A percentile compares a stretch with the other conserved stretches of the same genome.
Conservation (phyloP, 2,113 vertebrate species). For the Oncorhynchus kisutch region DNA sequence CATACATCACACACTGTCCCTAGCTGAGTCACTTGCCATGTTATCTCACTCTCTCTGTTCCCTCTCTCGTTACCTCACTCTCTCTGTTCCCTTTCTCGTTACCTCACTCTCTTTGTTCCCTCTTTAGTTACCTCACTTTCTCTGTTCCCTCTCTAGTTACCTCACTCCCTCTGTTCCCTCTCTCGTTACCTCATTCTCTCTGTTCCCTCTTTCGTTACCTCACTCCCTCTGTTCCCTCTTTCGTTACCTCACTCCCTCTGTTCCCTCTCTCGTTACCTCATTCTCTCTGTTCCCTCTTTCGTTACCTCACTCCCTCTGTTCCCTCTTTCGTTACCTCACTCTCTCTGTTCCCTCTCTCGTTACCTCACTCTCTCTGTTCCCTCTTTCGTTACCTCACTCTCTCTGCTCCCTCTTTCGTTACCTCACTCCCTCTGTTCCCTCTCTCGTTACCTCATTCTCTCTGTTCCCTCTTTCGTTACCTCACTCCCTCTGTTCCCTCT, state of each 20-base stretch:
- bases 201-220: no score
- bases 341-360: not conserved
- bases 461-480: not conserved
- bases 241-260: not conserved
- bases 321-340: constrained; percentile 10
- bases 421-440: not conserved
- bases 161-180: no score
- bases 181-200: no score
- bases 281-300: no score
- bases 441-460: not conserved
- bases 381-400: constrained; percentile 40
- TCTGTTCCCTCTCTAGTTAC: no score
- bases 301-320: not conserved
- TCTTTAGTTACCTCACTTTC: no score
- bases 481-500: constrained; percentile 9
- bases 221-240: not conserved
- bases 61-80: not conserved
- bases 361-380: constrained; percentile 28
- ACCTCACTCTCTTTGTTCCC: not conserved
- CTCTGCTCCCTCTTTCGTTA: not conserved
- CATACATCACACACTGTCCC: not conserved
- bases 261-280: not conserved
- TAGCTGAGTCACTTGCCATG: not conserved
- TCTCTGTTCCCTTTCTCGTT: not conserved
- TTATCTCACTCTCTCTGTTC: not conserved